Percentiles rank a stretch among this genome's conserved stretches.
Conservation (phyloP, 2,113 vertebrate genomes). For the Leuciscus idus region DNA sequence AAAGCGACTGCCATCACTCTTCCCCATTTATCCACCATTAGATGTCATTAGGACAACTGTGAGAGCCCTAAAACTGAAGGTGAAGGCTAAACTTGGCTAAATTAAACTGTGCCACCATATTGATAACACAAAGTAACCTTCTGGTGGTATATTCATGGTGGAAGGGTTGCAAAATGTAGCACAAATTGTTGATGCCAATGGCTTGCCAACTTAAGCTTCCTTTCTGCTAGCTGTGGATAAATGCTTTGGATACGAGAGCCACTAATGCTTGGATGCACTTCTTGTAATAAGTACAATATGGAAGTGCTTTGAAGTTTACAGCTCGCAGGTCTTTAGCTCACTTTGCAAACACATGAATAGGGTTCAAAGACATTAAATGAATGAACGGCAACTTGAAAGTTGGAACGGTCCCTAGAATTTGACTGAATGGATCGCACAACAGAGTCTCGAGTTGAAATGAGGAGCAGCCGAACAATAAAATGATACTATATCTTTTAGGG, state of each 20-base stretch:
- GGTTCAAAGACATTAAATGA: conserved; percentile 22
- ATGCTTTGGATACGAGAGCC: conserved; percentile 22
- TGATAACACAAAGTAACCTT: neutral
- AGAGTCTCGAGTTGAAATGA: conserved; percentile 46
- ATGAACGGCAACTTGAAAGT: conserved; percentile 25
- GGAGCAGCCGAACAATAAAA: conserved; percentile 66
- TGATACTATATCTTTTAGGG: conserved; percentile 55
- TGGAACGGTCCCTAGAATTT: conserved; percentile 22
- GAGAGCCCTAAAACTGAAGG: neutral
- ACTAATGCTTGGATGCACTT: conserved; percentile 38
- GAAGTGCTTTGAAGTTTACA: conserved; percentile 35
- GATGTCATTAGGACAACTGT: neutral
- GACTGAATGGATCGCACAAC: conserved; percentile 16
- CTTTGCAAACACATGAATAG: conserved; percentile 25
- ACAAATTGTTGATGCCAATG: conserved; percentile 26
- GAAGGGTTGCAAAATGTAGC: neutral
- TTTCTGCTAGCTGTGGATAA: conserved; percentile 40
- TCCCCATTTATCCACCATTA: conserved; percentile 8
- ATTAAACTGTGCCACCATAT: neutral
- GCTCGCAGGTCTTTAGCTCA: conserved; percentile 35
- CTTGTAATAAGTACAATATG: conserved; percentile 34
- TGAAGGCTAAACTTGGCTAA: neutral
- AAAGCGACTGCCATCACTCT: neutral
- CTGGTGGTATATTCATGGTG: neutral
- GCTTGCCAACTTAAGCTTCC: conserved; percentile 37